Evolutionary conservation across 2,113 vertebrate genomes (phyloP).

Genomic region (Climacteris rufus): DNA sequence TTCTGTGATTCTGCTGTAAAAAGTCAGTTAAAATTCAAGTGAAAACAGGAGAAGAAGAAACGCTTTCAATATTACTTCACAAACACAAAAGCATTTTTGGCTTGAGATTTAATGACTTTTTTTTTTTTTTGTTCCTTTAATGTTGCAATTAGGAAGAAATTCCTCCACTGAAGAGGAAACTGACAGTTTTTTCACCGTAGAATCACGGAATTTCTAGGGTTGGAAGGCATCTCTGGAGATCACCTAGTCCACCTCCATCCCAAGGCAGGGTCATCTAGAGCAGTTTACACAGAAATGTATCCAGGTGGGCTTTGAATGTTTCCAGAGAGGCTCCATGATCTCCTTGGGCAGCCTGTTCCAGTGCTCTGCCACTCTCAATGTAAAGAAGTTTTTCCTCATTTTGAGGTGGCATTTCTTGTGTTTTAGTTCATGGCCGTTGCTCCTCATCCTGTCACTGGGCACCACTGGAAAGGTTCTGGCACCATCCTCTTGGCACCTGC

Average conservation of each 20-base stretch:
- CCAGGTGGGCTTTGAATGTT: not conserved
- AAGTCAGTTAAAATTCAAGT: not conserved
- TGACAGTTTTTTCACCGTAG: not conserved
- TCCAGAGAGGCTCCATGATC: not conserved
- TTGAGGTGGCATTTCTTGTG: not conserved
- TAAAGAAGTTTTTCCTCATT: not conserved
- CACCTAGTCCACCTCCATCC: not conserved
- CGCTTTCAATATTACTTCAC: not conserved
- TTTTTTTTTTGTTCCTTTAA: not conserved
- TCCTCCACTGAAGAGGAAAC: not conserved
- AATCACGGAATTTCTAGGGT: not conserved
- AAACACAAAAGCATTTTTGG: not conserved
- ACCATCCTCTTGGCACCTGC: not conserved
- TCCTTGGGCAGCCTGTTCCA: not conserved
- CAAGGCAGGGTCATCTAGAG: not conserved
- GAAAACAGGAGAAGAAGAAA: not conserved
- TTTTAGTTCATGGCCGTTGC: not conserved
- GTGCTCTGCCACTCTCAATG: not conserved
- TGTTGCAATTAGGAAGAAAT: not conserved
- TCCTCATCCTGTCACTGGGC: rapidly evolving
- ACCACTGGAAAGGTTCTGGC: not conserved
- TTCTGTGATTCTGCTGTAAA: not conserved
- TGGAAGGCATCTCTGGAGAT: not conserved
- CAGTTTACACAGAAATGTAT: not conserved
- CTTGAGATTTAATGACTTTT: not conserved